Evolutionary conservation across 2,888 invertebrate genomes (phyloP).

Genomic region (Spodoptera littoralis): DNA sequence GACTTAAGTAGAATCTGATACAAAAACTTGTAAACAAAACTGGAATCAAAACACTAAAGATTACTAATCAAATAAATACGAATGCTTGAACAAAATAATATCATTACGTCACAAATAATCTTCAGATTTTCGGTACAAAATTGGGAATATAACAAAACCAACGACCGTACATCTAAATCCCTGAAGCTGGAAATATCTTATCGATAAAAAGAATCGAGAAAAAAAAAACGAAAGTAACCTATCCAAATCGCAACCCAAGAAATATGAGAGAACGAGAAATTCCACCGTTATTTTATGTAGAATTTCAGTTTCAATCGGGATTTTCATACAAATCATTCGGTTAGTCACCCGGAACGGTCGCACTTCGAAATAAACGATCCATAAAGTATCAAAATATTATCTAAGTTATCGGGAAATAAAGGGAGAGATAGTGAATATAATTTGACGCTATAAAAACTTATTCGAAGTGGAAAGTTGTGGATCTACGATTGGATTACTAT

Average conservation of each 20-base stretch:
- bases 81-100: too few species aligned
- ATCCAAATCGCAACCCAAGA: constrained; percentile 45
- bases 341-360: constrained; percentile 44
- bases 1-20: too few species aligned
- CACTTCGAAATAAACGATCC: constrained; percentile 47
- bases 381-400: constrained; percentile 51
- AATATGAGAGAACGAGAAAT: constrained; percentile 48
- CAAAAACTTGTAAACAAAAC: too few species aligned
- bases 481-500: constrained; percentile 44
- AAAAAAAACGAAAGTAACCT: constrained; percentile 48
- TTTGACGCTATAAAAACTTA: constrained; percentile 47
- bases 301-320: constrained; percentile 42
- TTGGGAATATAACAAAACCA: constrained; percentile 24
- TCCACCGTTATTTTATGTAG: constrained; percentile 50
- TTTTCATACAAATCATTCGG: constrained; percentile 53
- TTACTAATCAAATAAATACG: too few species aligned
- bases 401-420: constrained; percentile 38
- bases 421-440: constrained; percentile 49
- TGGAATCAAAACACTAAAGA: too few species aligned
- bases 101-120: too few species aligned
- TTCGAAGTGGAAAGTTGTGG: constrained; percentile 35
- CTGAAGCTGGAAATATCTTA: constrained; percentile 47
- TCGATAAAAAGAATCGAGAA: constrained; percentile 44
- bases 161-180: constrained; percentile 27
- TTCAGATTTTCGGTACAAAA: constrained; percentile 27